Percentiles rank a stretch among this genome's conserved stretches.
Evolutionary conservation across 2,113 vertebrate genomes (phyloP).

Genomic region (Heteronetta atricapilla): DNA sequence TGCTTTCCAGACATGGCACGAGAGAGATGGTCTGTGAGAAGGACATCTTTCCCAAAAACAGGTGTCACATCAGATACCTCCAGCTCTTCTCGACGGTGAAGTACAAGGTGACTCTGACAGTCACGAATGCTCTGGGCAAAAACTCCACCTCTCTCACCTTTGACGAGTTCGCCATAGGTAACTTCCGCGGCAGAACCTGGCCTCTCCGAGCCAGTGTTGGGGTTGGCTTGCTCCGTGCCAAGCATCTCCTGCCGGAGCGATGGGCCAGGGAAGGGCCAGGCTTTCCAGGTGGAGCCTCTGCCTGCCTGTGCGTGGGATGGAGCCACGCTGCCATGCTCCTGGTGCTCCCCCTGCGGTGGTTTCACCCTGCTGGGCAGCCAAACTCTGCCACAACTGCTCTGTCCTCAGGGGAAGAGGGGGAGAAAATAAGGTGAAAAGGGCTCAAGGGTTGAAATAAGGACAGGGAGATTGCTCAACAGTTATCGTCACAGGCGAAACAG

Average conservation of each 20-base stretch:
- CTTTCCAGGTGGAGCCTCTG: background rate
- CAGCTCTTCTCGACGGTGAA: conserved; percentile 93
- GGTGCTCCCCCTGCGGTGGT: background rate
- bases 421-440: too few species aligned
- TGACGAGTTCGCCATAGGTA: conserved; percentile 93
- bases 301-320: background rate
- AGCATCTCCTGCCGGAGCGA: rapidly evolving
- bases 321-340: background rate
- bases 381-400: too few species aligned
- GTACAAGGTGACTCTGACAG: conserved; percentile 92
- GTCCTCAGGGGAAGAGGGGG: too few species aligned
- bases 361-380: too few species aligned
- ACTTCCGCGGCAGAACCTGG: background rate
- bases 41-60: conserved; percentile 89
- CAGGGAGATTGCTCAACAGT: too few species aligned
- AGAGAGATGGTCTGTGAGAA: conserved; percentile 87
- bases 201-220: background rate
- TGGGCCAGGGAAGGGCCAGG: background rate
- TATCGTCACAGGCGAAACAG: too few species aligned
- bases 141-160: conserved; percentile 83
- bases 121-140: conserved; percentile 89
- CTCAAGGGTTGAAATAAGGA: too few species aligned
- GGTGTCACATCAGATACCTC: conserved; percentile 90
- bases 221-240: background rate
- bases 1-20: conserved; percentile 84